A percentile compares a stretch with the other conserved stretches of the same genome.
Conservation (phyloP, 2,888 invertebrate species). For the Scaeva pyrastri region DNA sequence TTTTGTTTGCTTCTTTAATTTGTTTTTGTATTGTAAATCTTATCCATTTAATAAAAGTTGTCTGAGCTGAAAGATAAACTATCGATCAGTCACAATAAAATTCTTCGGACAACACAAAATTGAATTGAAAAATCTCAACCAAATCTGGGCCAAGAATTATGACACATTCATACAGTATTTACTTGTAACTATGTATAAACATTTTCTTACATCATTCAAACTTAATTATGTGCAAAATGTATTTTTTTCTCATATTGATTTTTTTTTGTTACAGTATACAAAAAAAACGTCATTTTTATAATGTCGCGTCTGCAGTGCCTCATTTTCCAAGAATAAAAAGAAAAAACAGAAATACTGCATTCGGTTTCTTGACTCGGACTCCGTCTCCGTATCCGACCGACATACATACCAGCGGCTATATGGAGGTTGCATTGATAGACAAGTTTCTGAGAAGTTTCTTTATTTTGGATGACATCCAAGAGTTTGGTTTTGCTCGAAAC, state of each 20-base stretch:
- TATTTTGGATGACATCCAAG: constrained; percentile 35
- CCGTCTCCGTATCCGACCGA: not conserved
- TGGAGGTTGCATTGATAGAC: constrained; percentile 30
- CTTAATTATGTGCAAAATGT: not conserved
- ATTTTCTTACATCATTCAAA: too few relatives aligned
- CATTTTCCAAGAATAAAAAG: constrained; percentile 28
- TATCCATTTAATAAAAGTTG: too few relatives aligned
- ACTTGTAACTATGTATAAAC: too few relatives aligned
- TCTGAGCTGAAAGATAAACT: too few relatives aligned
- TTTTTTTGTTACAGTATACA: not conserved
- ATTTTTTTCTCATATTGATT: not conserved
- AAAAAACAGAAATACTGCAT: constrained; percentile 37
- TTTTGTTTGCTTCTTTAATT: too few relatives aligned
- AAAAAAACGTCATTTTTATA: not conserved
- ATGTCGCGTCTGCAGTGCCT: constrained; percentile 29
- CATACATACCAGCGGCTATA: not conserved
- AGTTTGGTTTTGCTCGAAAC: not conserved
- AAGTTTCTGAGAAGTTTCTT: constrained; percentile 23
- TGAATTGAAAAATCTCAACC: too few relatives aligned
- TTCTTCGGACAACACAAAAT: too few relatives aligned
- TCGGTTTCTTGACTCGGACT: constrained; percentile 14
- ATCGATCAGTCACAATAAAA: too few relatives aligned
- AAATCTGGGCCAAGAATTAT: too few relatives aligned
- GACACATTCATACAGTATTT: too few relatives aligned
- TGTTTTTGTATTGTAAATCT: too few relatives aligned